phyloP scores from a whole-genome alignment of 2,797 vertebrate genomes.

The Megalops cyprinoides region DNA sequence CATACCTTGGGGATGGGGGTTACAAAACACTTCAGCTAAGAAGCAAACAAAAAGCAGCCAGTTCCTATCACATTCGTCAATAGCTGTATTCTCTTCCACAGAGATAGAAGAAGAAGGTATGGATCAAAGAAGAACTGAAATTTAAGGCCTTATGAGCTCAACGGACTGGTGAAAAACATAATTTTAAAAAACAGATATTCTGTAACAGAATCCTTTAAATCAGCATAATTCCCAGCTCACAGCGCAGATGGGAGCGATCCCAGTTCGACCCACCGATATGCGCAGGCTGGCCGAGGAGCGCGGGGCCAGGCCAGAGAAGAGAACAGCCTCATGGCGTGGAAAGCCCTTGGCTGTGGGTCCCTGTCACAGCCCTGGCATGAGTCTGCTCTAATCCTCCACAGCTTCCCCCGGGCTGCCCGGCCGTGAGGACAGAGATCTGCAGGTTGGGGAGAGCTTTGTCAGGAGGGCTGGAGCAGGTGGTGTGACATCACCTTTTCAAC shows the following conservation, averaged over 20 bases:
- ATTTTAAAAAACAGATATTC: neutral
- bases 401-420: neutral
- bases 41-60: neutral
- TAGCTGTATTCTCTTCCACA: constrained; percentile 20
- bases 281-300: neutral
- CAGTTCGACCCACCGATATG: neutral
- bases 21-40: constrained; percentile 39
- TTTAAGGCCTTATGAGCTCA: neutral
- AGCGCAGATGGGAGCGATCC: neutral
- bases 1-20: constrained; percentile 35
- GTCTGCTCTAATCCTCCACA: neutral
- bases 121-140: neutral
- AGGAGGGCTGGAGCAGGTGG: constrained; percentile 4
- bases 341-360: neutral
- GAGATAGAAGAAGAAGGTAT: neutral
- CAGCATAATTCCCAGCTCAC: neutral
- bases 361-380: neutral
- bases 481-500: constrained; percentile 8
- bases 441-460: neutral
- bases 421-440: neutral
- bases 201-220: neutral
- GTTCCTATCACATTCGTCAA: constrained; percentile 25
- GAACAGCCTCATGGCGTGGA: neutral
- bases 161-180: no score
- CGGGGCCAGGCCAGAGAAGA: neutral